Evolutionary conservation across 2,888 invertebrate genomes (phyloP), one percentile per base, ranked within the genome.

Genomic region (Drosophila planitibia): DNA sequence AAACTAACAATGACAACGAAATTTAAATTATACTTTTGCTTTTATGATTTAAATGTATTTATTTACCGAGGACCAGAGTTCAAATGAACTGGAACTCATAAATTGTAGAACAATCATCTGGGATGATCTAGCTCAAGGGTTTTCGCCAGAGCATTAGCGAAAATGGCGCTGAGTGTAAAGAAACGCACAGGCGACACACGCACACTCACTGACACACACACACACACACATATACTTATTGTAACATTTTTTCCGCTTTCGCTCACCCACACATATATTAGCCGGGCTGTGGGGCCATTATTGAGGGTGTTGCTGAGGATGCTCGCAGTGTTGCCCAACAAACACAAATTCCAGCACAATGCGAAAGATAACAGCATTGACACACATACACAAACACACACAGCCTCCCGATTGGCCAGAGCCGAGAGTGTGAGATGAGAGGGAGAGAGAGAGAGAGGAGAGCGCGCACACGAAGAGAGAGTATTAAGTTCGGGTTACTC

Each of bases 271-370:
- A 57, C 53, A 71, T 59, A 59, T 74, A 82, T 81, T 79, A 76
- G 77, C 76, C 64, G 47, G 54, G 68, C 80, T 64, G 25, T 25
- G 66, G 53, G 64, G 28, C 79, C 77, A 83, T 85, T 85, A 85
- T 85, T 78, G 82, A 87, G 85, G 83, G 85, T 85, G 85, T 85
- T 85, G 87, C 80, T 80, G 81, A 85, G 85, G 85, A 85, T 85
- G 85, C 85, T 85, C 85, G 79, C 87, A 74, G 74, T 86, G 85
- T 85, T 86, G 86, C 85, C 85, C 85, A 86, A 87, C 87, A 86
- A 87, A 86, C 85, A 85, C 85, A 86, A 87, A 86, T 86, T 86
- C 85, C 87, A 87, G 82, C 79, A 87, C 82, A 88, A 88, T 79
- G 76, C 74, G 65, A 79, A 73, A 83, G 82, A 82, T 82, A 83